Percentiles rank a stretch among this genome's conserved stretches.
These are phyloP conservation scores for Orchesella flavescens DNA, from an alignment of 2,888 invertebrate genomes.

Conservation along the genomic window DNA sequence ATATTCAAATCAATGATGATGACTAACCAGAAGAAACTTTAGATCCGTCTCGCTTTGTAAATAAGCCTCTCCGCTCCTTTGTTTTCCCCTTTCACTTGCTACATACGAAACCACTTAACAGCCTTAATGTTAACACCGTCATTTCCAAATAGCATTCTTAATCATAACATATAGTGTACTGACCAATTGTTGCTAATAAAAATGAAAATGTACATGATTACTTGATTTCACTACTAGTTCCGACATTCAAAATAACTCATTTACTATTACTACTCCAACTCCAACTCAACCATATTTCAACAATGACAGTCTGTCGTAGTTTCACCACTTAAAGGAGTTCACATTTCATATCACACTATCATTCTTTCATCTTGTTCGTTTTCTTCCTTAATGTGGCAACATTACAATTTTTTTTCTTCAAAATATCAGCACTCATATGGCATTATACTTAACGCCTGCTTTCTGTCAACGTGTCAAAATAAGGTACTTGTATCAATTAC, in stretches of 20 bases:
- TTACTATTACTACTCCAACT: slow-evolving; percentile 17
- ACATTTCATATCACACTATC: background rate
- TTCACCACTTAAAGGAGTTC: background rate
- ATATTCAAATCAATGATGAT: background rate
- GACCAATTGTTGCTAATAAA: background rate
- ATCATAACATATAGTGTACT: slow-evolving; percentile 26
- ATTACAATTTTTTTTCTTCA: background rate
- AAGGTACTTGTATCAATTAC: too few species aligned
- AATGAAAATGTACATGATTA: background rate
- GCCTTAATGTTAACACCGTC: slow-evolving; percentile 36
- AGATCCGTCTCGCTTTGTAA: slow-evolving; percentile 36
- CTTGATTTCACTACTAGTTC: background rate
- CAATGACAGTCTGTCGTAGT: slow-evolving; percentile 12
- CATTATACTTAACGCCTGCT: background rate
- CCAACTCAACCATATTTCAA: slow-evolving; percentile 37
- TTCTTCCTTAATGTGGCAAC: slow-evolving; percentile 52
- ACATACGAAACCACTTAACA: slow-evolving; percentile 15
- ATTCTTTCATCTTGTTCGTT: too few species aligned
- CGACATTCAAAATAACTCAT: background rate
- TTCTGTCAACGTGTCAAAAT: background rate
- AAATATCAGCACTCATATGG: background rate
- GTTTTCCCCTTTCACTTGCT: slow-evolving; percentile 48
- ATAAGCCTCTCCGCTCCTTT: slow-evolving; percentile 42
- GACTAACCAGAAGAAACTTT: slow-evolving; percentile 54
- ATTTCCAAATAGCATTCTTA: slow-evolving; percentile 40